A percentile compares a stretch with the other conserved stretches of the same genome.
Conservation (phyloP, 2,113 vertebrate genomes). For the Ceyx cyanopectus region DNA sequence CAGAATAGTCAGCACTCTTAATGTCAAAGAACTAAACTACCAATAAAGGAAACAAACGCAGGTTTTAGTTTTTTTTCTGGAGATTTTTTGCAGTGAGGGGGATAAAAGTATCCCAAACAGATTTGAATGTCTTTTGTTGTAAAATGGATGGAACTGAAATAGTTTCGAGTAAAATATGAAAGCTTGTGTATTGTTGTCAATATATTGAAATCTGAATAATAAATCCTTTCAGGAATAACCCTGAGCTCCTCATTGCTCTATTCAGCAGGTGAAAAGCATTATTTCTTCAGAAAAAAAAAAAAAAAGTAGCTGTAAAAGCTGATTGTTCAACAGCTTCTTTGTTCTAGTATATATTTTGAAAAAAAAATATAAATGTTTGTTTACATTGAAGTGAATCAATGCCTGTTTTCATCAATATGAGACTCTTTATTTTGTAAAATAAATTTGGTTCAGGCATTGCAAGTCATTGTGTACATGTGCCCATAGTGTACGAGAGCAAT, state of each 20-base stretch:
- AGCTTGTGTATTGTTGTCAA: neutral
- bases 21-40: neutral
- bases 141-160: neutral
- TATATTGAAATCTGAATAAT: neutral
- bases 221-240: neutral
- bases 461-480: neutral
- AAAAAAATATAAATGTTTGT: neutral
- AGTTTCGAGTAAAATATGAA: neutral
- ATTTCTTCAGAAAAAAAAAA: neutral
- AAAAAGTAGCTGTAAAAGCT: neutral
- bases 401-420: neutral
- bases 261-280: neutral
- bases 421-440: neutral
- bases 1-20: neutral
- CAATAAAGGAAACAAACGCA: neutral
- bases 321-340: neutral
- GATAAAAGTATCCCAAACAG: neutral
- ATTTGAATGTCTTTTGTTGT: neutral
- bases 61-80: fast-evolving
- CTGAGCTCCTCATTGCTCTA: neutral
- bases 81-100: neutral
- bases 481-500: neutral
- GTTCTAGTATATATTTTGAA: neutral
- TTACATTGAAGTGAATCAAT: neutral
- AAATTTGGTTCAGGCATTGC: neutral